phyloP scores from a whole-genome alignment of 1,140 invertebrate genomes.

The Condylostylus longicornis region DNA sequence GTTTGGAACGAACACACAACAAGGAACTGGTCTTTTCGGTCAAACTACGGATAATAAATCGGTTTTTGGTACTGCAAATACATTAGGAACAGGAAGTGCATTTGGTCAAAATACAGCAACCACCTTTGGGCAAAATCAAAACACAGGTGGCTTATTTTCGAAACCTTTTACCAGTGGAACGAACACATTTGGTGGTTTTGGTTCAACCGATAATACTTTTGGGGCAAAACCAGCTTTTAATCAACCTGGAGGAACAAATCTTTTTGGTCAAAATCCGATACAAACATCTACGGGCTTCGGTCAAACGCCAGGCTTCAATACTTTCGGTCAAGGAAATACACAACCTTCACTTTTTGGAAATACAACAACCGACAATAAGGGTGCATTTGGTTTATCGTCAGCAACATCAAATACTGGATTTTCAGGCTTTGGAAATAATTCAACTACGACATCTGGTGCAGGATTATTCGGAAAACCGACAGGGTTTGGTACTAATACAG shows the following conservation, averaged over 20 bases:
- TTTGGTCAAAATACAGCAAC: slow-evolving; percentile 29
- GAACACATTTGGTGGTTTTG: slow-evolving; percentile 41
- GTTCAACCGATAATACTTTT: slow-evolving; percentile 34
- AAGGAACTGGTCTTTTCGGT: slow-evolving; percentile 31
- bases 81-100: slow-evolving; percentile 20
- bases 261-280: slow-evolving; percentile 26
- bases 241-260: slow-evolving; percentile 17
- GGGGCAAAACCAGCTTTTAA: slow-evolving; percentile 31
- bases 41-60: slow-evolving; percentile 13
- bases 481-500: slow-evolving; percentile 12
- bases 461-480: slow-evolving; percentile 28
- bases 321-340: slow-evolving; percentile 30
- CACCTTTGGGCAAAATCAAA: slow-evolving; percentile 30
- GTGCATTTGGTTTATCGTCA: slow-evolving; percentile 17
- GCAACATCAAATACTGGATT: slow-evolving; percentile 23
- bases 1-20: slow-evolving; percentile 30
- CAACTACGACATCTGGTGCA: slow-evolving; percentile 14
- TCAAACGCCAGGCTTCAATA: slow-evolving; percentile 22
- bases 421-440: slow-evolving; percentile 25
- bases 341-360: slow-evolving; percentile 28
- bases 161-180: slow-evolving; percentile 39
- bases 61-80: slow-evolving; percentile 18
- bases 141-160: slow-evolving; percentile 21
- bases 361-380: slow-evolving; percentile 23
- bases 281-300: slow-evolving; percentile 33